Conservation (phyloP, 2,797 vertebrate species). For the Danionella dracula region DNA sequence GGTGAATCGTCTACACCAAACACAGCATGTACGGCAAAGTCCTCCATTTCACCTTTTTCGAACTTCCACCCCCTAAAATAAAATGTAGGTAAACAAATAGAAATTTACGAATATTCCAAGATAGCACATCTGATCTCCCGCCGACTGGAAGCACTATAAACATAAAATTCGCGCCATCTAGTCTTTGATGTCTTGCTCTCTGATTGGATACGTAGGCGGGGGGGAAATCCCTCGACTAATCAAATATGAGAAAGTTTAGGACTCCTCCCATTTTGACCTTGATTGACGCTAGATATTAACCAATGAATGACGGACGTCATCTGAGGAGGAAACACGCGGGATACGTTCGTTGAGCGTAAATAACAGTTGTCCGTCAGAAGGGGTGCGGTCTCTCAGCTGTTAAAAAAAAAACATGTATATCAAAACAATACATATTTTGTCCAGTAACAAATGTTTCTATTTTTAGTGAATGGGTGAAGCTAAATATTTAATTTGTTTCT, state of each 20-base stretch:
- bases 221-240: neutral
- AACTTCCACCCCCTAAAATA: neutral
- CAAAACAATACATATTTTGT: no score
- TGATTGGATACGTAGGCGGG: slow-evolving; percentile 14
- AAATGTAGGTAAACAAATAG: neutral
- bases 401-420: no score
- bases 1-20: slow-evolving; percentile 63
- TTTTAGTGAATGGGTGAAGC: no score
- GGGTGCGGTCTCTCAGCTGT: no score
- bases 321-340: no score
- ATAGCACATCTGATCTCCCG: neutral
- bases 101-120: neutral
- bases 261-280: neutral
- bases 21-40: slow-evolving; percentile 64
- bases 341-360: no score
- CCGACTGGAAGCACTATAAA: slow-evolving; percentile 25
- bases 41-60: slow-evolving; percentile 53
- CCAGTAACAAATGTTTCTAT: no score
- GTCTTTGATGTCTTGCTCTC: neutral
- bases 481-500: no score
- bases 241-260: neutral
- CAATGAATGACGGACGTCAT: neutral
- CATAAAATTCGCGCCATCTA: slow-evolving; percentile 40
- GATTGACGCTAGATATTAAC: slow-evolving; percentile 2
- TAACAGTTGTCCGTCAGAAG: no score